Evolutionary conservation across 1,140 invertebrate species (phyloP), one percentile per base, ranked within the genome.

Genomic region (Antheraea pernyi): DNA sequence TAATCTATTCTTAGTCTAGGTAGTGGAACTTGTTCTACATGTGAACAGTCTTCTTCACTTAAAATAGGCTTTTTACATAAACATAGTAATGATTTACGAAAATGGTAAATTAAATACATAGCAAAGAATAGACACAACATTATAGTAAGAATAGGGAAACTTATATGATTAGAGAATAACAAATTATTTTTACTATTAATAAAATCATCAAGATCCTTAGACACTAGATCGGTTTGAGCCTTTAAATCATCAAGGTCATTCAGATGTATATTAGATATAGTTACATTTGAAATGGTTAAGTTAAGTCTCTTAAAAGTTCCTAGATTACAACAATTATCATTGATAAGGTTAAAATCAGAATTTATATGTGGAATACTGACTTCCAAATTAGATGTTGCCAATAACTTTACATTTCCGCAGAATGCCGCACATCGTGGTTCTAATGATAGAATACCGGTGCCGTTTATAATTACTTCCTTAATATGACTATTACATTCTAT

Each of bases 401-500:
- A 42, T 62, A 74, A 62, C 53, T 71, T 64, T 39, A 65, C 22
- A 70, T 69, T 67, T 39, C 18, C 13, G 37, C 65, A 67, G 30
- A 66, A 60, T 18, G 63, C 68, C n/a, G 65, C 36, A 60, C 63
- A 70, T 22, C 22, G n/a, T 16, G 63, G 53, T 39, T 64, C 58
- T 13, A 69, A 42, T 2, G 46, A 59, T 19, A 65, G 13, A 65
- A 69, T 69, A 13, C 68, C 68, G 13, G 68, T 69, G n/a, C 61
- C 62, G 36, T 3, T 59, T 16, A 59, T 58, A 11, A 62, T 69
- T 16, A 19, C 22, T 64, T 69, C 68, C 4, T 3, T 69, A 46
- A 64, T 37, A 19, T 69, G 18, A 37, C n/a, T 69, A 19, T 19
- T 36, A 69, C 61, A 69, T 64, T 72, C 67, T 53, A 72, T 74